phyloP scores from a whole-genome alignment of 2,888 invertebrate species.

The Mactromeris polynyma region DNA sequence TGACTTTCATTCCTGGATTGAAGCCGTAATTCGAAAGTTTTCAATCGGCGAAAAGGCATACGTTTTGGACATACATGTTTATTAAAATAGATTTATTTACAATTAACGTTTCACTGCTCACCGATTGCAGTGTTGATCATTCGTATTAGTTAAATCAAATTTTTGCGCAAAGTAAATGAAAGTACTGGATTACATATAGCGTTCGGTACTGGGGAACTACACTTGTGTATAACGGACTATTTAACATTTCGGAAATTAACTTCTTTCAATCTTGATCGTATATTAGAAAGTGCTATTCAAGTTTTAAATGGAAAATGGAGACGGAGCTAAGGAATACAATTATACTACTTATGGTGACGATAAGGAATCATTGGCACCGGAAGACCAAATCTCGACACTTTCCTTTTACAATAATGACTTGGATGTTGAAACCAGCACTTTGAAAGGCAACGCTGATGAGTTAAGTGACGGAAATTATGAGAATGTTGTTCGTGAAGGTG shows the following conservation, averaged over 20 bases:
- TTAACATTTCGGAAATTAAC: neutral
- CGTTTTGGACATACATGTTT: neutral
- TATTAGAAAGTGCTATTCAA: neutral
- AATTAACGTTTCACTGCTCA: neutral
- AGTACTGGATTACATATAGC: neutral
- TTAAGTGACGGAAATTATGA: neutral
- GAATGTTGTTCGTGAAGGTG: neutral
- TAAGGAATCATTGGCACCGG: neutral
- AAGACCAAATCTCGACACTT: neutral
- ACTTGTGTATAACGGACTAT: neutral
- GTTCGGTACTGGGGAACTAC: too few relatives aligned
- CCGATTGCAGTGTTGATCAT: neutral
- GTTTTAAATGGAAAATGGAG: slow-evolving; percentile 20
- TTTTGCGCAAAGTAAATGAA: too few relatives aligned
- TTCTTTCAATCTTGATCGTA: neutral
- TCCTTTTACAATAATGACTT: neutral
- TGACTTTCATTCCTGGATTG: neutral
- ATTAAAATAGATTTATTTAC: neutral
- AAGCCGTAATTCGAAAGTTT: neutral
- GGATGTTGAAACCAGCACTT: neutral
- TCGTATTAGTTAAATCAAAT: too few relatives aligned
- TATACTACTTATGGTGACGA: neutral
- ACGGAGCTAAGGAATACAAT: neutral
- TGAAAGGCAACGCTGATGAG: neutral
- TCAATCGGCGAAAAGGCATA: neutral